Evolutionary conservation across 2,888 invertebrate genomes (phyloP), one percentile per base, ranked within the genome.

Genomic region (Cordylochernes scorpioides): DNA sequence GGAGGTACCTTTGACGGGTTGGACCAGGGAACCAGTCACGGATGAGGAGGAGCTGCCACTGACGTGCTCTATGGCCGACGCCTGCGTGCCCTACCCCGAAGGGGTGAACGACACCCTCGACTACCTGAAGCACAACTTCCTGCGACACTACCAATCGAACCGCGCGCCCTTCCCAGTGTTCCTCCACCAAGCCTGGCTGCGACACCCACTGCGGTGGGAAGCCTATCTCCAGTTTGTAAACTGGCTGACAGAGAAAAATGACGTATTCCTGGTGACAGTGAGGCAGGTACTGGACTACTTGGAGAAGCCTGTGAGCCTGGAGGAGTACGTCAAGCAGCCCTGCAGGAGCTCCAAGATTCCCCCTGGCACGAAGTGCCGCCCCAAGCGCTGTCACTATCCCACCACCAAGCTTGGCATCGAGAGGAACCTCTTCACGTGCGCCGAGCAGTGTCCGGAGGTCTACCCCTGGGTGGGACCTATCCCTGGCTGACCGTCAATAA

Each of bases 281-380:
- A 10, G 28, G 2, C 30, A 38, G 10, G 38, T 39, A 1, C 12
- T 41, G 5, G 32, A 39, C 15, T 41, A 34, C 27, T 33, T 39
- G 29, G 30, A 22, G 10, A 30, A 28, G 3, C 34, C 34, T 2
- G 27, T 28, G 4, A 24, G 10, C 9, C 6, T 15, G 5, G 19
- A 24, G 3, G 30, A 34, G 5, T 36, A 26, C 15, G n/a, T n/a
- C n/a, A n/a, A n/a, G n/a, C n/a, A n/a, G n/a, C n/a, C n/a, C n/a
- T n/a, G n/a, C n/a, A n/a, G n/a, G n/a, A n/a, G n/a, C n/a, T n/a
- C n/a, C n/a, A n/a, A n/a, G n/a, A n/a, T n/a, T n/a, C n/a, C n/a
- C n/a, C n/a, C n/a, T n/a, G n/a, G n/a, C n/a, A n/a, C n/a, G n/a
- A n/a, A n/a, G n/a, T n/a, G n/a, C n/a, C n/a, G n/a, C n/a, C n/a